Percentiles rank a stretch among this genome's conserved stretches.
Evolutionary conservation across 2,888 invertebrate genomes (phyloP).

Genomic region (Phragmatobia fuliginosa): DNA sequence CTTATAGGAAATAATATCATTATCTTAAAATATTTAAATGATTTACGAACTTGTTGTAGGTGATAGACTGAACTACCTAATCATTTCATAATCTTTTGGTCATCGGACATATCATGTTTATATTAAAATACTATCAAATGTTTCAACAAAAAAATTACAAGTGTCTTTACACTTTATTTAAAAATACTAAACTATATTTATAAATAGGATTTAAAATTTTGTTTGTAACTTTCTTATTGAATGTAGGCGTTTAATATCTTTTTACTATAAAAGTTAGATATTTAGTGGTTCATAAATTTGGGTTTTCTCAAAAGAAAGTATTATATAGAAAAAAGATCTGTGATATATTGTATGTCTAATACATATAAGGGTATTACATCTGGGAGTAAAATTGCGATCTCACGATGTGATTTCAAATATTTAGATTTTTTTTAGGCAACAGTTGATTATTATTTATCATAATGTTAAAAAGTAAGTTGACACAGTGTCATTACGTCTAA

Average conservation of each 20-base stretch:
- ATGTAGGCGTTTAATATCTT: constrained; percentile 70
- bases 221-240: constrained; percentile 52
- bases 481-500: neutral
- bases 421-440: constrained; percentile 49
- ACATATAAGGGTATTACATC: constrained; percentile 78
- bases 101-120: constrained; percentile 76
- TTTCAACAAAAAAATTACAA: constrained; percentile 45
- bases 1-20: constrained; percentile 54
- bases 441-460: constrained; percentile 17
- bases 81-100: constrained; percentile 73
- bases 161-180: constrained; percentile 51
- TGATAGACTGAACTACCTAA: constrained; percentile 62
- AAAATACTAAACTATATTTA: constrained; percentile 45
- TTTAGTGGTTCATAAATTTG: constrained; percentile 60
- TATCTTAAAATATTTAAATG: constrained; percentile 57
- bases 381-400: constrained; percentile 79
- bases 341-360: constrained; percentile 71
- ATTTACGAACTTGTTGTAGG: constrained; percentile 56
- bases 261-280: constrained; percentile 56
- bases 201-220: constrained; percentile 41
- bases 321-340: constrained; percentile 83
- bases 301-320: constrained; percentile 75
- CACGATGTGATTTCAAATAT: constrained; percentile 73
- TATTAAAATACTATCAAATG: constrained; percentile 48
- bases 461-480: constrained; percentile 3